phyloP scores from a whole-genome alignment of 2,797 vertebrate species.

The Myotis findleyi region DNA sequence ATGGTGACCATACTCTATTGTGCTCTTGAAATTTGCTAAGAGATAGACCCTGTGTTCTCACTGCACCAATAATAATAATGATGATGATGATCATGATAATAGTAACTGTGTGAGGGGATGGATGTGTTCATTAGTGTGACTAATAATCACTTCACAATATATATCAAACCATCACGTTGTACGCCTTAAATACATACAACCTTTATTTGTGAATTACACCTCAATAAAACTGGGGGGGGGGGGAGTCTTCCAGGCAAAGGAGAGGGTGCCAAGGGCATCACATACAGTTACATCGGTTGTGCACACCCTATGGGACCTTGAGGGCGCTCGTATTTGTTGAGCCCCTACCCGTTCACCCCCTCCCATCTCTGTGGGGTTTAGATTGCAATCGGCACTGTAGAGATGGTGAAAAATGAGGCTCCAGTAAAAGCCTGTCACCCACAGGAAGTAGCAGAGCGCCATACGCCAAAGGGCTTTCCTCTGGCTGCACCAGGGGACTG shows the following conservation, averaged over 20 bases:
- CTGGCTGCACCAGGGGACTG: rapidly evolving
- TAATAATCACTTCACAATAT: background rate
- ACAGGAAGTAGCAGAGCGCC: background rate
- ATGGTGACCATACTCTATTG: background rate
- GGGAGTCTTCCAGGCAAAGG: background rate
- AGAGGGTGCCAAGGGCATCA: rapidly evolving
- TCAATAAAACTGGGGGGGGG: background rate
- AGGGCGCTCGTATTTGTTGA: rapidly evolving
- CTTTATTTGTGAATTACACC: background rate
- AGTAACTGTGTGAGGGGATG: background rate
- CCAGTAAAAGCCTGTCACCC: background rate
- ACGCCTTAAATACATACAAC: background rate
- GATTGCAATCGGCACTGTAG: rapidly evolving
- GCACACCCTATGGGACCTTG: rapidly evolving
- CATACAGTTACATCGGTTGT: background rate
- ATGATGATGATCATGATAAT: background rate
- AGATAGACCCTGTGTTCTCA: background rate
- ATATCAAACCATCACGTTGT: background rate
- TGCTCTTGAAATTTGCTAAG: background rate
- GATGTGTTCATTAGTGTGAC: background rate
- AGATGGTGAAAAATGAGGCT: background rate
- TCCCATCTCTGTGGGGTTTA: no score
- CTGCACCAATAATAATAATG: background rate
- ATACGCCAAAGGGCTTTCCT: background rate
- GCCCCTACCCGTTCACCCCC: rapidly evolving